phyloP scores from a whole-genome alignment of 2,888 invertebrate genomes.

The Melinopterus prodromus region DNA sequence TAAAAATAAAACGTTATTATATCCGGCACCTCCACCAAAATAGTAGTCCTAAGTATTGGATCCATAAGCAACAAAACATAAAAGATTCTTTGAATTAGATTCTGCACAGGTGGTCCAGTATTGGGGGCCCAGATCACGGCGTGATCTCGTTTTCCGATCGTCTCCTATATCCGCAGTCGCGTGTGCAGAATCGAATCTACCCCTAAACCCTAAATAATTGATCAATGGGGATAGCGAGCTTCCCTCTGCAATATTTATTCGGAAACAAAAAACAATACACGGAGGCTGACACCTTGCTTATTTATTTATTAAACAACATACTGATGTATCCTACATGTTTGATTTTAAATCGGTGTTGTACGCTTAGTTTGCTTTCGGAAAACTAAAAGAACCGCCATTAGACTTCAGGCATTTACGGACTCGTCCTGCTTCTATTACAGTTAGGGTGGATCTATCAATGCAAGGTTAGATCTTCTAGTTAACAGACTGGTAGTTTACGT shows the following conservation, averaged over 20 bases:
- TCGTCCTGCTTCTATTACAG: neutral
- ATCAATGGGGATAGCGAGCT: neutral
- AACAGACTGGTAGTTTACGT: no score
- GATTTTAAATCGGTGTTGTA: neutral
- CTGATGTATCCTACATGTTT: neutral
- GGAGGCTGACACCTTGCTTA: neutral
- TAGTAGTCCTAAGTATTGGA: no score
- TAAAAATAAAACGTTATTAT: no score
- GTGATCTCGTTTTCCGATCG: neutral
- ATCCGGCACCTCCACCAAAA: no score
- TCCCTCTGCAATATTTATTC: neutral
- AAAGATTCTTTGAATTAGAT: neutral
- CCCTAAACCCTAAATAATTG: neutral
- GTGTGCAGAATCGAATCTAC: neutral
- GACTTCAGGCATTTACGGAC: no score
- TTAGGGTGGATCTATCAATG: no score
- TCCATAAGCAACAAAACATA: neutral
- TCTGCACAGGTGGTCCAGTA: neutral
- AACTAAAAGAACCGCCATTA: no score
- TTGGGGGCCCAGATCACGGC: neutral
- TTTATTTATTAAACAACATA: neutral
- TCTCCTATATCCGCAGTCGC: neutral
- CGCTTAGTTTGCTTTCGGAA: no score
- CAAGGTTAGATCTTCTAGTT: no score
- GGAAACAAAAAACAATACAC: neutral